Evolutionary conservation across 2,797 vertebrate genomes (phyloP).

Genomic region (Alcedo atthis): DNA sequence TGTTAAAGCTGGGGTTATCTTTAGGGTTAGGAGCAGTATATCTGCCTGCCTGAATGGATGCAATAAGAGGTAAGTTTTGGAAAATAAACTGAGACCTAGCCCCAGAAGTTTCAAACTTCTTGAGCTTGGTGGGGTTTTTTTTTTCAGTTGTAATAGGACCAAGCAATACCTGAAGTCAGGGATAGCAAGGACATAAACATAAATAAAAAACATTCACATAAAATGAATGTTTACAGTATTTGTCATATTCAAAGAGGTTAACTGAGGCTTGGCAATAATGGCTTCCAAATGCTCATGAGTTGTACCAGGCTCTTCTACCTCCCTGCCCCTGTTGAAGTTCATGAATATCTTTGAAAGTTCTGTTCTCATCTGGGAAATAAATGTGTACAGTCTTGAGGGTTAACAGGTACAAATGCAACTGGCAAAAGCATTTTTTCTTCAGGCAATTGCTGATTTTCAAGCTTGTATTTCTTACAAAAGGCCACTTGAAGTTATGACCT

Average conservation of each 20-base stretch:
- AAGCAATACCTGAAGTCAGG: not conserved
- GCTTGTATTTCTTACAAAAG: not conserved
- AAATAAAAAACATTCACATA: too few relatives aligned
- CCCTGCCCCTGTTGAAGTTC: not conserved
- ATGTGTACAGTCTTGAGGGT: not conserved
- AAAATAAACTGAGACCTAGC: not conserved
- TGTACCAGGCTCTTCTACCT: not conserved
- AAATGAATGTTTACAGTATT: not conserved
- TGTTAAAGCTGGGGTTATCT: not conserved
- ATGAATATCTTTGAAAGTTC: not conserved
- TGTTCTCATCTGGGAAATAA: not conserved
- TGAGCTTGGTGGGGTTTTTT: not conserved
- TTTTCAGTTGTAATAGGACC: not conserved
- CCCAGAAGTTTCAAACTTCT: not conserved
- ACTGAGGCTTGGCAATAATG: not conserved
- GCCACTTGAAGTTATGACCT: not conserved
- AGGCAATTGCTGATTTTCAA: not conserved
- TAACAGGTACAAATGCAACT: not conserved
- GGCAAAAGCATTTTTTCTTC: not conserved
- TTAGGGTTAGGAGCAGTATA: not conserved
- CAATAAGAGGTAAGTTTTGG: not conserved
- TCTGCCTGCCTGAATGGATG: not conserved
- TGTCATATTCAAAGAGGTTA: not conserved
- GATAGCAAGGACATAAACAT: not conserved
- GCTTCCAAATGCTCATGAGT: not conserved